phyloP scores from a whole-genome alignment of 2,888 invertebrate genomes.

The Vannuccia rotundouncinata region DNA sequence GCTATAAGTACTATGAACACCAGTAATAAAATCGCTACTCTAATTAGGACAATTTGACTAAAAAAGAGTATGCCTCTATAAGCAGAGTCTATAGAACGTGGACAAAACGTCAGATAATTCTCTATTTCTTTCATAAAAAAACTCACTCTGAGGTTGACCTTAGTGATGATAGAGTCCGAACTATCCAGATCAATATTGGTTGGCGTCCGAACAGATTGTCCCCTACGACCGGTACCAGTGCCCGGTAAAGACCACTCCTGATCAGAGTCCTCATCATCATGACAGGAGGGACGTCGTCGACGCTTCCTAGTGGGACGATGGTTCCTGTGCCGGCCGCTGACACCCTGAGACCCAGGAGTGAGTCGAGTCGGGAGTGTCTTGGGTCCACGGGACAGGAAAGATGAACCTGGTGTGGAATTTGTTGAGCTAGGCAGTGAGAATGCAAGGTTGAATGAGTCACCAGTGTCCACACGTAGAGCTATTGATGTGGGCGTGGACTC shows the following conservation, averaged over 20 bases:
- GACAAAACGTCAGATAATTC: too few relatives aligned
- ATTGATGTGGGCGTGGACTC: neutral
- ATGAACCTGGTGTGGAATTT: neutral
- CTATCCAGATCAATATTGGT: conserved; percentile 90
- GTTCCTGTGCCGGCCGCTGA: neutral
- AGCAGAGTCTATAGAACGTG: too few relatives aligned
- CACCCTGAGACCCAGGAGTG: neutral
- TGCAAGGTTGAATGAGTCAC: neutral
- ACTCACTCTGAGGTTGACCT: conserved; percentile 68
- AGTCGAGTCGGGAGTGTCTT: neutral
- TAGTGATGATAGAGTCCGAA: conserved; percentile 85
- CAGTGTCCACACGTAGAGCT: neutral
- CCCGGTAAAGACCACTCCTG: neutral
- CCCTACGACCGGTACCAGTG: neutral
- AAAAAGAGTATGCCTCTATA: too few relatives aligned
- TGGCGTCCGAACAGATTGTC: conserved; percentile 42
- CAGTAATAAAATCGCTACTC: too few relatives aligned
- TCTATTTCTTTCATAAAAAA: too few relatives aligned
- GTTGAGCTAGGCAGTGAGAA: neutral
- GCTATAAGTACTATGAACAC: too few relatives aligned
- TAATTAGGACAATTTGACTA: too few relatives aligned
- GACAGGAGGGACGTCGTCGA: neutral
- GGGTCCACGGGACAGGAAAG: neutral
- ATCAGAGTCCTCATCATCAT: neutral
- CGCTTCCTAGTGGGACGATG: neutral